Conservation (phyloP, 2,888 invertebrate species). For the Cephus nigrinus region DNA sequence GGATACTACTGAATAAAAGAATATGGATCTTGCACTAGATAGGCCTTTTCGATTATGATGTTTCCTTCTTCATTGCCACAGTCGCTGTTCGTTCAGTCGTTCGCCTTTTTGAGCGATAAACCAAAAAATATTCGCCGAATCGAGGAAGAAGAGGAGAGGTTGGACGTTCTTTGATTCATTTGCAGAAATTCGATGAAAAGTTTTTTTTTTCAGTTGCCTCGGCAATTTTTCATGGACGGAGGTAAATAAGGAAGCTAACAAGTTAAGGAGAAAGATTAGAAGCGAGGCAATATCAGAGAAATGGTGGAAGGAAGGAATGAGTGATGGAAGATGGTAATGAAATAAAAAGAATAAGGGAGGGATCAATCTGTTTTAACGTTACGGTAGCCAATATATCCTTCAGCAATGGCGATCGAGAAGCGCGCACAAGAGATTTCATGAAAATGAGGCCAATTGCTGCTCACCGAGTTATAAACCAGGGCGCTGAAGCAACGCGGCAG, state of each 20-base stretch:
- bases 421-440: background rate
- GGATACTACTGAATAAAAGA: constrained; percentile 2
- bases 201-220: background rate
- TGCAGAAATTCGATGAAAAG: background rate
- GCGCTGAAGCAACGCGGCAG: background rate
- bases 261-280: background rate
- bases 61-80: background rate
- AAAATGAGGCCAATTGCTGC: background rate
- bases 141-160: background rate
- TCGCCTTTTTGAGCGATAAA: background rate
- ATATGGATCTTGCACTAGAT: background rate
- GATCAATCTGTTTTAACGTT: background rate
- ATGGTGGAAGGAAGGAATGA: background rate
- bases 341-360: background rate
- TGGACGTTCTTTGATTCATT: background rate
- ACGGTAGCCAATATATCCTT: background rate
- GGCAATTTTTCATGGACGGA: background rate
- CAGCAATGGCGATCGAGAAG: background rate
- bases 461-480: background rate
- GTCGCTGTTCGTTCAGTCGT: background rate
- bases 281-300: background rate
- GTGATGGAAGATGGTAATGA: background rate
- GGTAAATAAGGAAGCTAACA: background rate
- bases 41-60: background rate
- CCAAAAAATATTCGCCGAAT: background rate